Base-by-base conservation (phyloP, 2,888 invertebrate genomes). In the Drosophila fungiperda region DNA sequence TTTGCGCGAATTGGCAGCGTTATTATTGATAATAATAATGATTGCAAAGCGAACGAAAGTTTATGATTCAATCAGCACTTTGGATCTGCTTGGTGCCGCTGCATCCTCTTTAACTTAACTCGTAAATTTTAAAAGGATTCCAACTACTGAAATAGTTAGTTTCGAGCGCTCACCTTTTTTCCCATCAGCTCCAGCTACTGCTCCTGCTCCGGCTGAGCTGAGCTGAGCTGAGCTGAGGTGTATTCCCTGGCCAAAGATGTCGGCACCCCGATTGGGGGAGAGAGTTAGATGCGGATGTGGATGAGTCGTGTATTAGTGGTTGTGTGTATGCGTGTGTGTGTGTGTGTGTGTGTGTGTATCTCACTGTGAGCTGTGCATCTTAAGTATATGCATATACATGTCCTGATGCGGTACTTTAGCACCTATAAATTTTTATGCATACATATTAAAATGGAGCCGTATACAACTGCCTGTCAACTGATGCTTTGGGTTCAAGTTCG, bases 361-460 rank as follows among this genome's bases (percentile, higher is more conserved):
- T 58, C 52, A 45, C 32, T 7, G 23, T 53, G 53, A 68, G 62
- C 63, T 75, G 57, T 66, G 78, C 73, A 68, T 68, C 68, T 62
- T 81, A 73, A 77, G 77, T 80, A 63, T 78, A 77, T 78, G 73
- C 73, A 78, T 78, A 80, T 77, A 82, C 83, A 83, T 88, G 84
- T 83, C 84, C 87, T 78, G 73, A 81, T 84, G 82, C 80, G 77
- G 76, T 76, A 78, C 87, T 78, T 89, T 80, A 86, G 86, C 87
- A 83, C 78, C 89, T 81, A 86, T 86, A 88, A 83, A 88, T 88
- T 90, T 83, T 76, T 83, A 90, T 85, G 88, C 83, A 83, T 68
- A 85, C 78, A 82, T 84, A 82, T 89, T 87, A 79, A 89, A 79
- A 68, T 70, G 64, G 59, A 67, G 45, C 59, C 50, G 65, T 60